Evolutionary conservation across 2,888 invertebrate species (phyloP), one percentile per base, ranked within the genome.

Genomic region (Odontothrips loti): DNA sequence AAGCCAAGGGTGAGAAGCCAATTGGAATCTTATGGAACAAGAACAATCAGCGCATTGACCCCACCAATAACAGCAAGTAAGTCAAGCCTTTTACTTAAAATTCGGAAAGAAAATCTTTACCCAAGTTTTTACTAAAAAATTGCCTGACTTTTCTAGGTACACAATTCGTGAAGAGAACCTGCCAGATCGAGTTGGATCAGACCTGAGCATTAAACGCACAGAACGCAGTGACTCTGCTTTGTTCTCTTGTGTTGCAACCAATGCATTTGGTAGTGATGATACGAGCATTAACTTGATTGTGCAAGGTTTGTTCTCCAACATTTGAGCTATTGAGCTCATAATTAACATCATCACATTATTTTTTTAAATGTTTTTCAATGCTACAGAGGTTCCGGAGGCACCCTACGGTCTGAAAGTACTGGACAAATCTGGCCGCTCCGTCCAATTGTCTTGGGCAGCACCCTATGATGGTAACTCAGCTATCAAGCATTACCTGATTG

Each of bases 211-310:
- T 84, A 94, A 96, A 87, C 91, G 95, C 85, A 95, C 96, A 34
- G 96, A 96, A 88, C 90, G 96, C 85, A 92, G 93, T 47, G 96
- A 97, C 87, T 95, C 96, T 6, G 96, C 96, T 1, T 89, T 96
- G 0, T 97, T 96, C 86, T 96, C 96, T 51, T 97, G 97, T 86
- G 94, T 96, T 17, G 96, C 96, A 0, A 96, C 96, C 4, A 97
- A 97, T 87, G 95, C 96, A 27, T 97, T 96, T 86, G 96, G 96
- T 80, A 96, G 95, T 83, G 97, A 96, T 86, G 96, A 97, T 85
- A 95, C 96, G n/a, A 96, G 95, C 88, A 96, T 97, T 86, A 96
- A 96, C 87, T 94, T 97, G 92, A 96, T 97, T 84, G 94, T 97
- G 84, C 96, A 97, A 91, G 95, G 95, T 92, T 88, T 86, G 83